Percentiles rank a stretch among this genome's conserved stretches.
Conservation (phyloP, 2,888 invertebrate genomes). For the Seira musarum region DNA sequence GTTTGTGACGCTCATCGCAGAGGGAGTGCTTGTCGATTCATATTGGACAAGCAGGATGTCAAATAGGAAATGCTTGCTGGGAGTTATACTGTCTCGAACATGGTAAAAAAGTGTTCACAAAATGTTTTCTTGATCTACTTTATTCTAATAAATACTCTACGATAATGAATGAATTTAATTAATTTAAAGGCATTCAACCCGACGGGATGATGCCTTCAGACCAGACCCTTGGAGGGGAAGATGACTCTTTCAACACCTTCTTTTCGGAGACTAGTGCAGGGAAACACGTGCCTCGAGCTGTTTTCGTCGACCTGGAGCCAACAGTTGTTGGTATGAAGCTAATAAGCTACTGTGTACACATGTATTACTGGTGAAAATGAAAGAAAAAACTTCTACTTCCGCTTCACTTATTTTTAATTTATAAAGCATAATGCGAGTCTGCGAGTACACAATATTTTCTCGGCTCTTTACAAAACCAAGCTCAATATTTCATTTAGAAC, state of each 20-base stretch:
- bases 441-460: too few species aligned
- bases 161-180: neutral
- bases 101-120: slow-evolving; percentile 64
- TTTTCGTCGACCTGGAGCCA: slow-evolving; percentile 96
- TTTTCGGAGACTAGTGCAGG: slow-evolving; percentile 96
- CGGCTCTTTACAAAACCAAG: neutral
- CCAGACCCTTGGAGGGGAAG: slow-evolving; percentile 75
- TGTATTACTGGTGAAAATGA: neutral
- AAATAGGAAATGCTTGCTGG: slow-evolving; percentile 90
- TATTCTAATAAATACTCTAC: neutral
- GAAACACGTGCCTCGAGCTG: slow-evolving; percentile 95
- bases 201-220: slow-evolving; percentile 64
- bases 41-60: slow-evolving; percentile 82
- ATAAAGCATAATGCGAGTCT: too few species aligned
- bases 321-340: slow-evolving; percentile 90
- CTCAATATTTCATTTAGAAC: too few species aligned
- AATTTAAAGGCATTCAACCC: slow-evolving; percentile 29
- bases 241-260: slow-evolving; percentile 96
- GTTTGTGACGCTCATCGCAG: slow-evolving; percentile 70
- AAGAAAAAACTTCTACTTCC: neutral
- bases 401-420: slow-evolving; percentile 1
- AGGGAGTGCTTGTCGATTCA: slow-evolving; percentile 91
- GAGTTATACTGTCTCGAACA: slow-evolving; percentile 86
- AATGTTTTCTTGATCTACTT: too few species aligned
- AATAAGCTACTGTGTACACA: slow-evolving; percentile 69